A percentile compares a stretch with the other conserved stretches of the same genome.
These are phyloP conservation scores for Zootoca vivipara DNA, from an alignment of 2,113 vertebrate species.

Conservation along the genomic window DNA sequence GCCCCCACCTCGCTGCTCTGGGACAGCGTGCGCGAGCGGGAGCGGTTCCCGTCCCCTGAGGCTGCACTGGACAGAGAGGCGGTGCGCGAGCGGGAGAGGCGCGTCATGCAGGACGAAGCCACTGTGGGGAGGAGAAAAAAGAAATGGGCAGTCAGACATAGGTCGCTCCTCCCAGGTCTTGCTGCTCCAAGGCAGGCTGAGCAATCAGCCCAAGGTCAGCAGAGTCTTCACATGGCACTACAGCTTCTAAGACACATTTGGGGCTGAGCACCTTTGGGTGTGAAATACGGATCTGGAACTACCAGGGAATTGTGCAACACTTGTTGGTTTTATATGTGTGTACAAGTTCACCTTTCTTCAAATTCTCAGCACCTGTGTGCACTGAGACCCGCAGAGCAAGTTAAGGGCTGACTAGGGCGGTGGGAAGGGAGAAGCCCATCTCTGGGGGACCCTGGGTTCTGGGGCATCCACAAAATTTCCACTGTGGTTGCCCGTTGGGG, in stretches of 20 bases:
- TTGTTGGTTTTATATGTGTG: background rate
- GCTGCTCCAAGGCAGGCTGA: background rate
- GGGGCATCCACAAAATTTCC: too few relatives aligned
- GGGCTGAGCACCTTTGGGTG: background rate
- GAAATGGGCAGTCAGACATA: too few relatives aligned
- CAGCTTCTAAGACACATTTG: background rate
- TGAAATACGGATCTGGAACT: background rate
- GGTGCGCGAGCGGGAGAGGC: conserved; percentile 90
- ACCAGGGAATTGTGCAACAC: background rate
- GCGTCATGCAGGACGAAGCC: conserved; percentile 93
- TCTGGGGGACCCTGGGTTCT: too few relatives aligned
- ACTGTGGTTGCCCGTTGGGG: too few relatives aligned
- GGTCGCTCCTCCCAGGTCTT: background rate
- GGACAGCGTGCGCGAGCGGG: conserved; percentile 86
- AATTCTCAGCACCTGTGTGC: background rate
- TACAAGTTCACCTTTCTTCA: background rate
- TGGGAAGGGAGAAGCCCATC: too few relatives aligned
- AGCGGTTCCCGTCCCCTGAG: conserved; percentile 86
- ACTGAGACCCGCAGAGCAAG: background rate
- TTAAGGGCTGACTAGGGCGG: background rate
- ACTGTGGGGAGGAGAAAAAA: conserved; percentile 72
- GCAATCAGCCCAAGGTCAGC: background rate
- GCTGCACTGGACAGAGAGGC: conserved; percentile 89
- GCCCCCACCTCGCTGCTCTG: conserved; percentile 87
- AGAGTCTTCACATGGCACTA: background rate